Evolutionary conservation across 1,140 invertebrate genomes (phyloP).

Genomic region (Lasioglossum albipes): DNA sequence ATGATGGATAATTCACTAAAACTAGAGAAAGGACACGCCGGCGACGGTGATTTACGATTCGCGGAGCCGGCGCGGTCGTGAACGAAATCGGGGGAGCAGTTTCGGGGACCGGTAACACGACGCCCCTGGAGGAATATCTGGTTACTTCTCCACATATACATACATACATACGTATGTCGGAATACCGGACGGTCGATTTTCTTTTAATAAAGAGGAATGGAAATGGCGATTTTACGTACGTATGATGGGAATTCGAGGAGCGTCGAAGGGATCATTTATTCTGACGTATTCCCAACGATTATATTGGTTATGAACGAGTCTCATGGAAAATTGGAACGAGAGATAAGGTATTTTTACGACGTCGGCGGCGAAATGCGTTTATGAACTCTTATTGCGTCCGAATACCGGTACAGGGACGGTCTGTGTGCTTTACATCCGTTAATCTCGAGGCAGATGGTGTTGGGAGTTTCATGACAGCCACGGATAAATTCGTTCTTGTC

Average conservation of each 20-base stretch:
- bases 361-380: background rate
- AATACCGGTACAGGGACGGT: background rate
- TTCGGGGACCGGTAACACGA: background rate
- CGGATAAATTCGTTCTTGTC: too few relatives aligned
- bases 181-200: background rate
- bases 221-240: background rate
- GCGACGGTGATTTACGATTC: conserved; percentile 17
- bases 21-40: conserved; percentile 33
- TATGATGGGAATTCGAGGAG: background rate
- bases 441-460: too few relatives aligned
- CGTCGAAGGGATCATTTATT: background rate
- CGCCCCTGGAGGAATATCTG: conserved; percentile 10
- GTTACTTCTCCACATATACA: background rate
- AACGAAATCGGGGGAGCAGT: conserved; percentile 24
- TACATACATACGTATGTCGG: background rate
- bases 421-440: background rate
- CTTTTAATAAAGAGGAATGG: conserved; percentile 18
- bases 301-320: too few relatives aligned
- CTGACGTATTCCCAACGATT: background rate
- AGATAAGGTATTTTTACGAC: background rate
- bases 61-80: background rate
- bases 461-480: too few relatives aligned
- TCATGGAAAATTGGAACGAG: too few relatives aligned
- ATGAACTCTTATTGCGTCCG: background rate
- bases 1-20: conserved; percentile 62